Base-by-base conservation (phyloP, 2,888 invertebrate genomes). In the Brachyopa scutellaris region DNA sequence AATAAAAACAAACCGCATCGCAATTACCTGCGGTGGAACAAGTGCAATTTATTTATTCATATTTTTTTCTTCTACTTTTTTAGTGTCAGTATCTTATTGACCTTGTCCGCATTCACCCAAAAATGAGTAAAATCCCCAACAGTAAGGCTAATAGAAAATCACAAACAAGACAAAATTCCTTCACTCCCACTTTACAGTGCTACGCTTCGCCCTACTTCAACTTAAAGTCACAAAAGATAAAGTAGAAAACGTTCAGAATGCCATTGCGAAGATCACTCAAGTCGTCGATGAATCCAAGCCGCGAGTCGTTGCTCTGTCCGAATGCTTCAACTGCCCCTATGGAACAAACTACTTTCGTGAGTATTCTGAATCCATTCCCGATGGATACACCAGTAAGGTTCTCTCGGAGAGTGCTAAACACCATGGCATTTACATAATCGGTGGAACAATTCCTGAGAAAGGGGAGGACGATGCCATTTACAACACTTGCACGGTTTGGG, bases 271-370 rank as follows among this genome's bases (percentile, higher is more conserved):
- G 84, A 95, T 98, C 69, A 91, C 93, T 73, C 92, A 93, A 79
- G 97, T 97, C 0, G 89, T 88, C 0, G 94, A 94, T 82, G 89
- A 92, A 57, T 91, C 92, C 57, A 91, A 92, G 8, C 94, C 95
- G 0, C 92, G 94, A 42, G 85, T 96, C 23, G 91, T 96, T 19
- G 92, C 93, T 0, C 89, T 96, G 4, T 95, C 96, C 0, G 99
- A 99, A 91, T 98, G 97, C 88, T 99, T 98, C 87, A 99, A 98
- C 89, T 96, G 96, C 11, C 98, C 98, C 0, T 98, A 98, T 90
- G 98, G 98, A 67, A 95, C 95, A 91, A 93, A 94, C 85, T 95
- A 94, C 89, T 98, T 98, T 88, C 91, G 93, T 0, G 93, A 97
- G 86, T 97, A 97, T 90, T 96, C 98, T 0, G 99, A 99, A 90